Evolutionary conservation across 2,888 invertebrate species (phyloP).

Genomic region (Synanthedon tipuliformis): DNA sequence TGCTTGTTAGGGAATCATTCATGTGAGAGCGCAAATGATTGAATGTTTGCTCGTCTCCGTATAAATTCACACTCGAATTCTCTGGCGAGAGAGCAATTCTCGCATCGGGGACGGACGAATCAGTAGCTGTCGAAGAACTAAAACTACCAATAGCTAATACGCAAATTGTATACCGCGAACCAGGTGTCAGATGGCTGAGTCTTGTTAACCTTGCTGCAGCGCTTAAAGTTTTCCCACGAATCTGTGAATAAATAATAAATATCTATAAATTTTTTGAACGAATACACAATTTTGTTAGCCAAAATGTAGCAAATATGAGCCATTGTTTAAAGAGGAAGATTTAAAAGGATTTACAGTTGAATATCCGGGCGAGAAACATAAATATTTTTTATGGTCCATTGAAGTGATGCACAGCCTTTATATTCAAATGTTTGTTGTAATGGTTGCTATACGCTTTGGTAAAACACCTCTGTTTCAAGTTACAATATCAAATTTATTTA

Average conservation of each 20-base stretch:
- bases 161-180: constrained; percentile 86
- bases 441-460: constrained; percentile 43
- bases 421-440: constrained; percentile 66
- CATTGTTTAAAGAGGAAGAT: constrained; percentile 45
- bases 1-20: constrained; percentile 79
- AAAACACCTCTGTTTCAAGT: constrained; percentile 13
- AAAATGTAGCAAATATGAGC: constrained; percentile 28
- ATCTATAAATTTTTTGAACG: not conserved
- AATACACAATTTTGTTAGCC: not conserved
- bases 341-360: constrained; percentile 53
- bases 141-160: constrained; percentile 86
- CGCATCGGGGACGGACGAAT: constrained; percentile 58
- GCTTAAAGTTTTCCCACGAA: constrained; percentile 81
- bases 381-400: constrained; percentile 70
- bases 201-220: constrained; percentile 79
- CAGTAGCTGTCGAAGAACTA: constrained; percentile 52
- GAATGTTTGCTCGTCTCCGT: constrained; percentile 73
- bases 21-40: constrained; percentile 45
- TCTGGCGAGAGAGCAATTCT: constrained; percentile 54
- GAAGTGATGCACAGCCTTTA: constrained; percentile 66
- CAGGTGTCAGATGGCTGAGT: constrained; percentile 80
- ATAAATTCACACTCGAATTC: constrained; percentile 43
- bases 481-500: constrained; percentile 12
- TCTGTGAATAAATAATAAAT: constrained; percentile 52
- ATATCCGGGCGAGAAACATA: constrained; percentile 58